A percentile compares a stretch with the other conserved stretches of the same genome.
phyloP scores from a whole-genome alignment of 2,797 vertebrate species.

The Dallia pectoralis region DNA sequence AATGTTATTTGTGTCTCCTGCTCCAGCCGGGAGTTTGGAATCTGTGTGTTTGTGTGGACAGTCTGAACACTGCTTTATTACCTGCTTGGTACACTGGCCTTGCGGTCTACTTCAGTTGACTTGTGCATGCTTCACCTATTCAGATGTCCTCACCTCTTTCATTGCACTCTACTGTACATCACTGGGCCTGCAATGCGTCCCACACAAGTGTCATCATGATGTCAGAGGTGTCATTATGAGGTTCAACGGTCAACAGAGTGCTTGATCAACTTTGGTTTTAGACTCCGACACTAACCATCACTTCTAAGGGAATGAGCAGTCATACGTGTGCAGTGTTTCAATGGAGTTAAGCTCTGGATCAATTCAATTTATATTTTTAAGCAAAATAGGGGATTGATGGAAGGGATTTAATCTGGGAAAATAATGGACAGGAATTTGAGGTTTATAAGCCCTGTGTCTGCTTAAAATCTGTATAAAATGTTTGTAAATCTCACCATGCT shows the following conservation, averaged over 20 bases:
- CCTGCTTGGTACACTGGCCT: background rate
- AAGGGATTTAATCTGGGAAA: background rate
- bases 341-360: background rate
- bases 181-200: background rate
- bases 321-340: background rate
- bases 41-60: background rate
- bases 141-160: background rate
- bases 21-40: background rate
- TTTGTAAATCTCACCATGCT: background rate
- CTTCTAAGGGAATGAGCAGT: background rate
- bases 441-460: background rate
- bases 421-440: background rate
- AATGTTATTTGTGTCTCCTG: background rate
- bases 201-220: background rate
- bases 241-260: background rate
- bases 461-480: background rate
- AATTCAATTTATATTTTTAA: background rate
- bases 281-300: background rate
- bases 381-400: conserved; percentile 7
- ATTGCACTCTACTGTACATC: background rate
- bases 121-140: conserved; percentile 3
- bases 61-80: background rate
- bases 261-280: background rate
- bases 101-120: background rate
- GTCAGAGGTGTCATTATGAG: background rate